Percentiles rank a stretch among this genome's conserved stretches.
Conservation (phyloP, 1,140 invertebrate genomes). For the Zaprionus lachaisei region DNA sequence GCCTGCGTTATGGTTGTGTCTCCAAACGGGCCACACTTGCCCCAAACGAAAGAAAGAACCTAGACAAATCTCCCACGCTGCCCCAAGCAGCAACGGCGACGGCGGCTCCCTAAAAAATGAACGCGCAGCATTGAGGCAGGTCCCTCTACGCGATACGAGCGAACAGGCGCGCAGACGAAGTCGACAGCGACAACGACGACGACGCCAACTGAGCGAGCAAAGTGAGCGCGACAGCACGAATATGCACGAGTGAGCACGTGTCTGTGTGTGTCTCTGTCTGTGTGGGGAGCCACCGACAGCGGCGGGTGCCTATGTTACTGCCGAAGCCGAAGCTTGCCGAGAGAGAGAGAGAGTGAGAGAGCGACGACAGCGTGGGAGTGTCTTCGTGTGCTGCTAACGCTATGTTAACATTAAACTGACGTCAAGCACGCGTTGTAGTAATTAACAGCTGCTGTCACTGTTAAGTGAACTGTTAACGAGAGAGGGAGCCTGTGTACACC, state of each 20-base stretch:
- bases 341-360: constrained; percentile 14
- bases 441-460: too few species aligned
- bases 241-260: constrained; percentile 11
- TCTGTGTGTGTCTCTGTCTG: background rate
- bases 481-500: too few species aligned
- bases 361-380: constrained; percentile 18
- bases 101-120: constrained; percentile 67
- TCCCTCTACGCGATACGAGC: constrained; percentile 80
- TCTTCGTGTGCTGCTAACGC: constrained; percentile 3
- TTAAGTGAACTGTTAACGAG: too few species aligned
- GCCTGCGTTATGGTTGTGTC: constrained; percentile 51
- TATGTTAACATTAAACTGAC: too few species aligned
- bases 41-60: constrained; percentile 27
- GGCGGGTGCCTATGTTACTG: constrained; percentile 57
- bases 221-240: constrained; percentile 5
- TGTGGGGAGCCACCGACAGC: constrained; percentile 24
- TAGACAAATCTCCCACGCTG: constrained; percentile 23
- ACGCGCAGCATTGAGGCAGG: constrained; percentile 83
- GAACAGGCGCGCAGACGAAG: constrained; percentile 69
- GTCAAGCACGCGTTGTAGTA: too few species aligned
- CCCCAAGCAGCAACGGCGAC: constrained; percentile 28
- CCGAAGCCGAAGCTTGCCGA: constrained; percentile 18
- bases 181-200: constrained; percentile 32
- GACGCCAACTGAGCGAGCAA: constrained; percentile 35
- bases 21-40: constrained; percentile 22